Evolutionary conservation across 2,888 invertebrate species (phyloP), one percentile per base, ranked within the genome.

Genomic region (Eucera pruinosa): DNA sequence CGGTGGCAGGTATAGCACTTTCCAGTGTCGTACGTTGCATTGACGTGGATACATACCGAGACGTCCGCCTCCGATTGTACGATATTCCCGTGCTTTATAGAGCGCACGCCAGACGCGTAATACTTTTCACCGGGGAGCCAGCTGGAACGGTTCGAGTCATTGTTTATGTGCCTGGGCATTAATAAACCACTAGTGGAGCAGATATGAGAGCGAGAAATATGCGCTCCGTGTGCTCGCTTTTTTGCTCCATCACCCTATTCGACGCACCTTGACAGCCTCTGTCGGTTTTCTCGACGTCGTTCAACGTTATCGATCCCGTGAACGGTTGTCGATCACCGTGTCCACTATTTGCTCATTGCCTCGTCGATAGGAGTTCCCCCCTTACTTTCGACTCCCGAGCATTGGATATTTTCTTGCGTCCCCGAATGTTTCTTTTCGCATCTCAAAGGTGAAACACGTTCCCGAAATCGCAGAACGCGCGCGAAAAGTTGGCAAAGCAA

Each of bases 61-160:
- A 60, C 69, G 78, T 77, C 77, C 77, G 78, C 78, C 78, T 78
- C 70, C 78, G 78, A 78, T 77, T 61, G 69, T 55, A 70, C 78
- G 78, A 78, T 78, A 78, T 70, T 78, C 78, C 55, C 2, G 25
- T 77, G 78, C 23, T 77, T 78, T 77, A 65, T 77, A 60, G 69
- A 65, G 55, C 65, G 43, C 47, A 25, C 61, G 60, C 57, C 52
- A 43, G 48, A 33, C 60, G 67, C 57, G 69, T 30, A 39, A 69
- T 60, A 70, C 70, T 72, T 76, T 65, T 60, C 33, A 11, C 50
- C 25, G 15, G 45, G 25, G 27, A 13, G 30, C 62, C 68, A 45
- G 62, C 55, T 64, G 64, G 23, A 47, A 39, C 68, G 18, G 25
- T 20, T 36, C 43, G 9, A 15, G 57, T 65, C 78, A 55, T 77